Percentiles rank a stretch among this genome's conserved stretches.
These are phyloP conservation scores for Chelonus insularis DNA, from an alignment of 1,140 invertebrate genomes.

Conservation along the genomic window DNA sequence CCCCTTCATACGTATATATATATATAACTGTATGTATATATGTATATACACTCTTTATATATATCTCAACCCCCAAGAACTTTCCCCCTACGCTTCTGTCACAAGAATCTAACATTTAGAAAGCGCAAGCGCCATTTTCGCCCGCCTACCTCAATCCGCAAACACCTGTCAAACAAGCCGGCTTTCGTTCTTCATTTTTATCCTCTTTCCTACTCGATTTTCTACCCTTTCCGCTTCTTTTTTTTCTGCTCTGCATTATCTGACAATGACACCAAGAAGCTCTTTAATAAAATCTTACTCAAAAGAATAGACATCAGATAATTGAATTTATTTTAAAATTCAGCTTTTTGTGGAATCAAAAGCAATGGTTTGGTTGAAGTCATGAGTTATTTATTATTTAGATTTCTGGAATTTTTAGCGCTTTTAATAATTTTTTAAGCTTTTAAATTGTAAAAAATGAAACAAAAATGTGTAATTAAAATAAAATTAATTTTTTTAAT, in stretches of 20 bases:
- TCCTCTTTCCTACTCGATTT: neutral
- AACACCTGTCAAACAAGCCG: slow-evolving; percentile 27
- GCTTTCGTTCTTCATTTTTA: neutral
- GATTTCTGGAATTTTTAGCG: no score
- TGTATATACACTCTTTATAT: neutral
- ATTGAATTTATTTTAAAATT: no score
- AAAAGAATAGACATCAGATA: no score
- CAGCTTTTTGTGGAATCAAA: no score
- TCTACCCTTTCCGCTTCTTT: neutral
- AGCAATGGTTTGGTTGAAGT: no score
- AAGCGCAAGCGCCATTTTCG: slow-evolving; percentile 15
- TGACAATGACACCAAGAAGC: no score
- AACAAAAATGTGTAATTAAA: no score
- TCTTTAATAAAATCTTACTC: no score
- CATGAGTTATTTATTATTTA: no score
- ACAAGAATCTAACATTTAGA: neutral
- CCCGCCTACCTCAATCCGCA: slow-evolving; percentile 7
- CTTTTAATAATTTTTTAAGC: no score
- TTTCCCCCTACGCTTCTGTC: neutral
- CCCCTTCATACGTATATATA: neutral
- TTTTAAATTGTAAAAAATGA: no score
- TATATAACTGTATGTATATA: neutral
- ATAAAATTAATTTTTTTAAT: no score
- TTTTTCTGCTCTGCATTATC: neutral
- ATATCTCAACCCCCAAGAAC: neutral